Evolutionary conservation across 2,113 vertebrate genomes (phyloP), one percentile per base, ranked within the genome.

Genomic region (Machaerirhynchus nigripectus): DNA sequence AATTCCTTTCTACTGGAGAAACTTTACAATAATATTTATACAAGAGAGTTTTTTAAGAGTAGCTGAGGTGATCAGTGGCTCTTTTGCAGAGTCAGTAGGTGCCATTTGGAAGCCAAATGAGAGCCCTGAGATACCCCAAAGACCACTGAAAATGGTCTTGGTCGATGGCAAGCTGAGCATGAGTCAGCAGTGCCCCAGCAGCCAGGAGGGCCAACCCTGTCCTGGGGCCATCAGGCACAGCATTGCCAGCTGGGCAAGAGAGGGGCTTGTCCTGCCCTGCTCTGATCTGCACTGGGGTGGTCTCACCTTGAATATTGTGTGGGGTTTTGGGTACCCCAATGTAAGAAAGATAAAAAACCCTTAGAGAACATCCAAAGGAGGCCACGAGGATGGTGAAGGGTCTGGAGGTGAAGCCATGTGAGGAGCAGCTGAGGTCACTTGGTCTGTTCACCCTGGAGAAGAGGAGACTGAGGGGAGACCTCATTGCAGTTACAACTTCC

Each of bases 291-390:
- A 0, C 44, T 76, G 44, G 46, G 11, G 44, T 2, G 2, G 14
- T 4, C 37, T 68, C 31, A 44, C 21, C 33, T 52, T 12, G 12
- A 52, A 33, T 44, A 12, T 1, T 40, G 15, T 44, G 22, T 11
- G 16, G 0, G 5, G 4, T 8, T 70, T 59, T 22, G 44, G 10
- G 21, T 0, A 15, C 3, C 9, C 0, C 14, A 27, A 10, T 37
- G 2, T 15, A 44, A 42, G 9, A 49, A 47, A 64, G 7, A 5
- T 21, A 9, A 2, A 4, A 37, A 77, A 8, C 2, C 37, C 2
- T 42, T 19, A 13, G 10, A n/a, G 10, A 49, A 8, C 16, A 27
- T 12, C 31, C 63, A 68, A 44, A 68, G 44, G 17, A 44, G 14
- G 11, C 1, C 6, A 46, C 0, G 1, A 73, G 4, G 26, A 27